Percentiles rank a stretch among this genome's conserved stretches.
phyloP scores from a whole-genome alignment of 1,140 invertebrate species.

The Drosophila setifemur region DNA sequence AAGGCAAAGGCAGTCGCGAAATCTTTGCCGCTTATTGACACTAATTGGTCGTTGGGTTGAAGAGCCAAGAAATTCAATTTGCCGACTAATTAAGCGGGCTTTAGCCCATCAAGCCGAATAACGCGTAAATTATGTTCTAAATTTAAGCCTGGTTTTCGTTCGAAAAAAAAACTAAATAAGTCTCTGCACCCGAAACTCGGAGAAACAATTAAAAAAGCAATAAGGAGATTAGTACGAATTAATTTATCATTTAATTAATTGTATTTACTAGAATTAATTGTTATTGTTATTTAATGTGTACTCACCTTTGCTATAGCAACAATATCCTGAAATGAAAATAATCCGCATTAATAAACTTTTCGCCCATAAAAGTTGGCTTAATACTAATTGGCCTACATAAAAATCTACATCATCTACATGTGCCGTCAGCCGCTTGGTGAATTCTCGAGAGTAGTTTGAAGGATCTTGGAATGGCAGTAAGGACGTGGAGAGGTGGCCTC shows the following conservation, averaged over 20 bases:
- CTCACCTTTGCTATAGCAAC: constrained; percentile 62
- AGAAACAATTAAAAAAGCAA: not conserved
- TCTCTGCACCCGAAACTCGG: too few species aligned
- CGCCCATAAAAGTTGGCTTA: constrained; percentile 4
- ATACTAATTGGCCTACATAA: constrained; percentile 11
- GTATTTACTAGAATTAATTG: not conserved
- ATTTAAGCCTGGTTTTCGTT: not conserved
- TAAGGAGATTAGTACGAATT: not conserved
- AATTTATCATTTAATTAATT: not conserved
- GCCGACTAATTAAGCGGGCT: constrained; percentile 28
- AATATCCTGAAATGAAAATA: constrained; percentile 48
- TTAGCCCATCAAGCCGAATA: constrained; percentile 8
- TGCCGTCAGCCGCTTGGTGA: not conserved
- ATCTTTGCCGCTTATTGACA: constrained; percentile 56
- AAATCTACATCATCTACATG: not conserved
- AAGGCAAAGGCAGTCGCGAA: constrained; percentile 13
- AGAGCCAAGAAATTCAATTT: constrained; percentile 30
- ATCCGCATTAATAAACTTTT: constrained; percentile 38
- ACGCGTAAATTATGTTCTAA: constrained; percentile 1
- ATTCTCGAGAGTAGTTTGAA: not conserved
- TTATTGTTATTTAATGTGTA: not conserved
- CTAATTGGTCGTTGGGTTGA: constrained; percentile 52
- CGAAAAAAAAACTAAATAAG: too few species aligned
- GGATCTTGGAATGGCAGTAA: not conserved
- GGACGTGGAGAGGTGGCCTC: constrained; percentile 17